These are phyloP conservation scores for Oryzias curvinotus DNA, from an alignment of 2,113 vertebrate genomes.

Conservation along the genomic window DNA sequence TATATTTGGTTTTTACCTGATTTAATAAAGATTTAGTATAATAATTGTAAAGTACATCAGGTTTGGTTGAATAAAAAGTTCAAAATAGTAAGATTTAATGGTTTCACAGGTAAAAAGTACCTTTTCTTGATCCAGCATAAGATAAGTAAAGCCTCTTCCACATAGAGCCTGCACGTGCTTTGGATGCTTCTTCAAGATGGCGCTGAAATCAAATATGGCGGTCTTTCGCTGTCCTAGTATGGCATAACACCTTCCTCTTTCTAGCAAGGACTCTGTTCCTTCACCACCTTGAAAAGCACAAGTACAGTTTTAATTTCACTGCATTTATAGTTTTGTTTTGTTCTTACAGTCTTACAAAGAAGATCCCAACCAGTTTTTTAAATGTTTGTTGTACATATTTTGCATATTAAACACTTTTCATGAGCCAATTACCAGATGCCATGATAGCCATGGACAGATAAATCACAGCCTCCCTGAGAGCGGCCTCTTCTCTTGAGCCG, in stretches of 20 bases:
- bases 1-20: no score
- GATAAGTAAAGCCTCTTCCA: slow-evolving; percentile 84
- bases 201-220: slow-evolving; percentile 88
- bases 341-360: no score
- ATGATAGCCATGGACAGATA: slow-evolving; percentile 93
- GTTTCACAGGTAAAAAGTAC: slow-evolving; percentile 63
- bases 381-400: no score
- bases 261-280: slow-evolving; percentile 83
- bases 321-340: not conserved
- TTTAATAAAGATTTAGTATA: no score
- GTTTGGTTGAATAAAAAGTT: not conserved
- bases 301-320: not conserved
- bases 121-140: slow-evolving; percentile 87
- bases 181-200: slow-evolving; percentile 81
- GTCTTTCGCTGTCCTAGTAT: slow-evolving; percentile 89
- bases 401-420: no score
- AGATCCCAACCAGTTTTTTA: no score
- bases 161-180: slow-evolving; percentile 83
- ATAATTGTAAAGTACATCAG: not conserved
- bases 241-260: slow-evolving; percentile 86
- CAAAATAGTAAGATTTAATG: not conserved
- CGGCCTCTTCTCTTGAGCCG: slow-evolving; percentile 53
- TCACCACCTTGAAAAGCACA: slow-evolving; percentile 73
- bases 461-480: slow-evolving; percentile 83
- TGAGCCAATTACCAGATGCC: slow-evolving; percentile 77